phyloP scores from a whole-genome alignment of 1,140 invertebrate genomes.

The Thalassaphorura encarpata region DNA sequence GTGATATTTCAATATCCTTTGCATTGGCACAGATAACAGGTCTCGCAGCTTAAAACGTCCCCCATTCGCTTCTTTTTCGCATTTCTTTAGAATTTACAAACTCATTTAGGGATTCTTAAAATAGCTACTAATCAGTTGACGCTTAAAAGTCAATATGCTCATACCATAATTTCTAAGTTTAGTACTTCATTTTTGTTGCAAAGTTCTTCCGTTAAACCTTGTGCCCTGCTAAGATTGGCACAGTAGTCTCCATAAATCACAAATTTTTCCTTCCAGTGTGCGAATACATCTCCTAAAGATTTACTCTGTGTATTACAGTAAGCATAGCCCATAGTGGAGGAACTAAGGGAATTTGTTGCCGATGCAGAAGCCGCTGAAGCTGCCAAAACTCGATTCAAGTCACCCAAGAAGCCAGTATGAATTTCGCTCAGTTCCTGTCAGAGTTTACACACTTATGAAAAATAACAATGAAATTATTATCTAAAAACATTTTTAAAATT shows the following conservation, averaged over 20 bases:
- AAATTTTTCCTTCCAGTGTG: slow-evolving; percentile 79
- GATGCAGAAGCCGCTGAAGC: slow-evolving; percentile 35
- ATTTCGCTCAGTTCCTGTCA: slow-evolving; percentile 70
- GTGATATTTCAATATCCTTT: slow-evolving; percentile 94
- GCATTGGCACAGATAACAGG: slow-evolving; percentile 94
- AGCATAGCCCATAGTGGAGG: slow-evolving; percentile 41
- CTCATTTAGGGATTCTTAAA: slow-evolving; percentile 28
- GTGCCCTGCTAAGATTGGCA: slow-evolving; percentile 74
- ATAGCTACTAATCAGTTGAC: slow-evolving; percentile 4
- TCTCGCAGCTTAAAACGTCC: slow-evolving; percentile 90
- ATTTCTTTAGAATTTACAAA: slow-evolving; percentile 54
- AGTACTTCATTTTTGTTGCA: slow-evolving; percentile 52
- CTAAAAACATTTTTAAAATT: slow-evolving; percentile 32
- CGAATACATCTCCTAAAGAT: slow-evolving; percentile 57
- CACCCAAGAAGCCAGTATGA: slow-evolving; percentile 69
- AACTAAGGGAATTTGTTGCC: slow-evolving; percentile 39
- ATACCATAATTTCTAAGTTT: slow-evolving; percentile 46
- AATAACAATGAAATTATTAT: background rate
- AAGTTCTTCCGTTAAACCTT: slow-evolving; percentile 62
- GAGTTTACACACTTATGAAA: slow-evolving; percentile 21
- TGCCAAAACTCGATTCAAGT: slow-evolving; percentile 61
- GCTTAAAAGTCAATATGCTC: background rate
- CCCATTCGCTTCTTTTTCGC: slow-evolving; percentile 85
- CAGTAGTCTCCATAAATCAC: slow-evolving; percentile 93
- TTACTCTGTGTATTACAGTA: slow-evolving; percentile 20